These are phyloP conservation scores for Numenius phaeopus DNA, from an alignment of 2,797 vertebrate species.

Conservation along the genomic window DNA sequence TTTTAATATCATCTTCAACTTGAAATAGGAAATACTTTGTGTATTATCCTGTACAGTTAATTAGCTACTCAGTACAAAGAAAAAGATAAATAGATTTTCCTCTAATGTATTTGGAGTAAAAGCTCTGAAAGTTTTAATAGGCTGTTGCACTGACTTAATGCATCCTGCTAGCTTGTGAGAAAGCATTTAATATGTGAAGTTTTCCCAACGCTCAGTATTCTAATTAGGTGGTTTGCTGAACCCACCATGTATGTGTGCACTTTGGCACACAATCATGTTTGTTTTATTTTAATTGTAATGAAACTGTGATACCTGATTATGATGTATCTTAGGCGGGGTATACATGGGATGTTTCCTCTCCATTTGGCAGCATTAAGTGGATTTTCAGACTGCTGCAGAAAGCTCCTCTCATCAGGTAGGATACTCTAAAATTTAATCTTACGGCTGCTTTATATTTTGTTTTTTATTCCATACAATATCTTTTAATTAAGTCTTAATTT, in stretches of 20 bases:
- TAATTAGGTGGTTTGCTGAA: neutral
- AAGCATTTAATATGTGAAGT: neutral
- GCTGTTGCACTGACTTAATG: neutral
- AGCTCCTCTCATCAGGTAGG: slow-evolving; percentile 95
- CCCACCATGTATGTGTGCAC: neutral
- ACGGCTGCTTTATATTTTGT: neutral
- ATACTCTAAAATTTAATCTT: neutral
- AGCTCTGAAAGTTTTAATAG: neutral
- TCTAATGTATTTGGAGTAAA: neutral
- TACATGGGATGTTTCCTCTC: slow-evolving; percentile 98
- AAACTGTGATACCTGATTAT: slow-evolving; percentile 75
- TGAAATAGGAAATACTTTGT: neutral
- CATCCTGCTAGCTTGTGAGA: neutral
- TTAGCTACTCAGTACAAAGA: neutral
- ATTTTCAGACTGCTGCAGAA: slow-evolving; percentile 98
- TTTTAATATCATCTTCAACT: neutral
- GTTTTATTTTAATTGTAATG: slow-evolving; percentile 64
- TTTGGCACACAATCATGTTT: slow-evolving; percentile 43
- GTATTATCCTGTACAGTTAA: neutral
- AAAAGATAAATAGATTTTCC: neutral
- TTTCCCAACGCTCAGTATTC: neutral
- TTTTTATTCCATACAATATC: neutral
- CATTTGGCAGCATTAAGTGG: slow-evolving; percentile 98
- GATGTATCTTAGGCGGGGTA: slow-evolving; percentile 87
- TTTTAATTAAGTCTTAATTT: neutral